Evolutionary conservation across 2,888 invertebrate species (phyloP).

Genomic region (Rutpela maculata): DNA sequence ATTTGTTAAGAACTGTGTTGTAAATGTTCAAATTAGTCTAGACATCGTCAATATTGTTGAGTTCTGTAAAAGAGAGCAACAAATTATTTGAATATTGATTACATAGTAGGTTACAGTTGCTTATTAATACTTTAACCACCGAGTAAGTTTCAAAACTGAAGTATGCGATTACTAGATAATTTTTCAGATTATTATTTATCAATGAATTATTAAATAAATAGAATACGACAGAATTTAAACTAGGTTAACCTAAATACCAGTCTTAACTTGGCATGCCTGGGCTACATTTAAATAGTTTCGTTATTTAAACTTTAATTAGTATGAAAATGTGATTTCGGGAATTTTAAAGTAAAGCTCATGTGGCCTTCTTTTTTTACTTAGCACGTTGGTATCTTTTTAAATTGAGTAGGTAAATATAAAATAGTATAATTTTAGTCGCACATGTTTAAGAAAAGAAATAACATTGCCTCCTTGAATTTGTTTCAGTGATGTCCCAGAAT

Average conservation of each 20-base stretch:
- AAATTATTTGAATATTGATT: too few relatives aligned
- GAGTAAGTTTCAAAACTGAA: neutral
- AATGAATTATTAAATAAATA: neutral
- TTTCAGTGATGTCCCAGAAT: constrained; percentile 20
- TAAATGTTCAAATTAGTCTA: too few relatives aligned
- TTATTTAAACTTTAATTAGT: neutral
- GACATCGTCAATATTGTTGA: too few relatives aligned
- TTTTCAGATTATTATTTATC: neutral
- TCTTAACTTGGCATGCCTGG: neutral
- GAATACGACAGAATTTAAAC: neutral
- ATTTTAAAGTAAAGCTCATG: neutral
- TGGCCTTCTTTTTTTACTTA: neutral
- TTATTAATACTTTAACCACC: neutral
- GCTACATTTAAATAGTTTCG: neutral
- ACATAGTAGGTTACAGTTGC: too few relatives aligned
- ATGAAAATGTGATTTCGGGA: neutral
- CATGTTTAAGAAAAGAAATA: neutral
- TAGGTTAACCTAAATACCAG: neutral
- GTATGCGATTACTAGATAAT: neutral
- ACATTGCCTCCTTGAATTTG: neutral
- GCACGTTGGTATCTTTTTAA: neutral
- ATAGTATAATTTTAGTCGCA: neutral
- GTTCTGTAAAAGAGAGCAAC: too few relatives aligned
- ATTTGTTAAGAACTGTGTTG: too few relatives aligned
- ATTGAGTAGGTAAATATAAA: neutral